Conservation (phyloP, 1,140 invertebrate genomes). For the Anoplophora glabripennis region DNA sequence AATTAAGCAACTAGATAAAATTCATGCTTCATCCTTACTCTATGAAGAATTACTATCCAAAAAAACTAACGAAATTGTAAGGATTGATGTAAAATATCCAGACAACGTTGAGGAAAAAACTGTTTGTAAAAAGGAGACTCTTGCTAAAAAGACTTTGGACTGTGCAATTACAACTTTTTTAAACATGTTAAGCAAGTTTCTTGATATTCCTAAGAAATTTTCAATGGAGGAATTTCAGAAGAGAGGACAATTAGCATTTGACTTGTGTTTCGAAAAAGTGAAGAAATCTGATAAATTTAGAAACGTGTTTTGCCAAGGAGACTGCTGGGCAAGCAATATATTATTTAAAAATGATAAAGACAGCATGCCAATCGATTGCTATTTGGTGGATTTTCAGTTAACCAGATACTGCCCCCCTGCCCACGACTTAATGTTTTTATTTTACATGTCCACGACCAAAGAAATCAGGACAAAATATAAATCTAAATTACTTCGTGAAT, state of each 20-base stretch:
- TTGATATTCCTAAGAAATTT: slow-evolving; percentile 1
- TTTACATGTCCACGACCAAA: too few relatives aligned
- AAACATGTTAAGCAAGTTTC: slow-evolving; percentile 9
- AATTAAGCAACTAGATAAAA: slow-evolving; percentile 24
- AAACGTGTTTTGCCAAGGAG: slow-evolving; percentile 60
- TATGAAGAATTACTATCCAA: slow-evolving; percentile 32
- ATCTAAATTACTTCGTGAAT: too few relatives aligned
- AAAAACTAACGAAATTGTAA: background rate
- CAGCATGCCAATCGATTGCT: slow-evolving; percentile 41
- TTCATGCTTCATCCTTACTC: slow-evolving; percentile 30
- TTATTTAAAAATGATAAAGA: slow-evolving; percentile 55
- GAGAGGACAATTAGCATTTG: slow-evolving; percentile 16
- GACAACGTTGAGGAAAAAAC: slow-evolving; percentile 36
- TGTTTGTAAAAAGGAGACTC: background rate
- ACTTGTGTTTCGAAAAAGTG: slow-evolving; percentile 49
- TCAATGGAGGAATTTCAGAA: background rate
- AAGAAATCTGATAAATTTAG: slow-evolving; percentile 51
- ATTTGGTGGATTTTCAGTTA: slow-evolving; percentile 64
- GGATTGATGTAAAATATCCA: slow-evolving; percentile 24
- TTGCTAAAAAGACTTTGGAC: too few relatives aligned
- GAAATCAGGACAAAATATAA: too few relatives aligned
- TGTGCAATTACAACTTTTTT: too few relatives aligned
- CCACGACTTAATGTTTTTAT: slow-evolving; percentile 41
- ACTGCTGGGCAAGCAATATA: slow-evolving; percentile 63
- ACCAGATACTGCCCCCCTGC: slow-evolving; percentile 55